Base-by-base conservation (phyloP, 2,113 vertebrate species). In the Onychorhynchus coronatus region DNA sequence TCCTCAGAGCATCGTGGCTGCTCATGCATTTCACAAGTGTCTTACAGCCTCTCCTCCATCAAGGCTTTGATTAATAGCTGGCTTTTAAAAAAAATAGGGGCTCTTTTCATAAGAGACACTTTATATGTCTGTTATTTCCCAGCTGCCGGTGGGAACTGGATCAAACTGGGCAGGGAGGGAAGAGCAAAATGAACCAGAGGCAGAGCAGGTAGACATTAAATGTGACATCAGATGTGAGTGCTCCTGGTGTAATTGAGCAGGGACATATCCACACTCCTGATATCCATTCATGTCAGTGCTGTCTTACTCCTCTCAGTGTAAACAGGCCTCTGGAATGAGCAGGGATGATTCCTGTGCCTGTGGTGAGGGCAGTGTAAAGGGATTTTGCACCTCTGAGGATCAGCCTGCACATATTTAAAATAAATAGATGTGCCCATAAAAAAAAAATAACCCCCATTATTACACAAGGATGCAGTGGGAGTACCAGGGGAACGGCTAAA, bases 381-480 rank as follows among this genome's bases (percentile, higher is more conserved):
- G 74, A 30, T 22, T 83, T 81, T 8, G 42, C 72, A 67, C 63
- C 82, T 19, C 71, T 19, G 85, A 91, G 91, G 55, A 71, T 35
- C 91, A 22, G 44, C 15, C 87, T 52, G 72, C 16, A 49, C 42
- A 4, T 90, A 96, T 95, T 92, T 70, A 94, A 96, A 97, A 84
- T 55, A 94, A 94, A 85, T 71, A 96, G 94, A 90, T 14, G 90
- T 62, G 86, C 83, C 33, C 50, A 81, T 97, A 93, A 95, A 95
- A 89, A 95, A 89, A 90, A 95, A 89, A 94, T 91, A 78, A 89
- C 95, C 61, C 86, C 89, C 21, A 77, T 88, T 70, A 95, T 97
- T 97, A 86, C 59, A 55, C 84, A 14, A 74, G 92, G 93, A 94
- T 44, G 90, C 88, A 37, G 56, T 66, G 91, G 85, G 86, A 73